phyloP scores from a whole-genome alignment of 2,797 vertebrate species.

The Mionectes olivaceus region DNA sequence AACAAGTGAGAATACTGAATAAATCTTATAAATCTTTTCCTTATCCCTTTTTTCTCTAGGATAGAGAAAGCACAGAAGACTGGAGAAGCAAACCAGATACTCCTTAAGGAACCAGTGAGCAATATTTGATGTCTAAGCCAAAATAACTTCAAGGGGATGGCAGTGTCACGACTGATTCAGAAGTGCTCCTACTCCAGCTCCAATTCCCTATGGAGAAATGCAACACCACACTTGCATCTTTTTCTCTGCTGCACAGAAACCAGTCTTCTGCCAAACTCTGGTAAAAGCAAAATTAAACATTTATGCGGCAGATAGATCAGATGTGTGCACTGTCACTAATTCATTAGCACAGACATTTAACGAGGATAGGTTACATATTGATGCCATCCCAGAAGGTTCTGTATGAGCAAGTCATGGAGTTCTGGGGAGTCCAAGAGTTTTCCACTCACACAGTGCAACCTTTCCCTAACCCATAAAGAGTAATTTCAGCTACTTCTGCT shows the following conservation, averaged over 20 bases:
- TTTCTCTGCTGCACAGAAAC: not conserved
- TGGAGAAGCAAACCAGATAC: constrained; percentile 1
- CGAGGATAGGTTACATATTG: not conserved
- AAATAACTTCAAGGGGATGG: constrained; percentile 5
- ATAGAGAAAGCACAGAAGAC: not conserved
- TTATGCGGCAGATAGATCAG: not conserved
- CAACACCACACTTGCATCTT: not conserved
- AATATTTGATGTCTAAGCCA: not conserved
- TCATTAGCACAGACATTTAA: not conserved
- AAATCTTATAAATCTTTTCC: not conserved
- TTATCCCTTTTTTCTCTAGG: not conserved
- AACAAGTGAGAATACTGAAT: not conserved
- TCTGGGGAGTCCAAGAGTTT: not conserved
- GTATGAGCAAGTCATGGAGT: not conserved
- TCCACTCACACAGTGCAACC: not conserved
- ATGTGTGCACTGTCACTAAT: not conserved
- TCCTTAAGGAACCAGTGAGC: not conserved
- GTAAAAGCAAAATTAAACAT: constrained; percentile 43
- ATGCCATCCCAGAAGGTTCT: not conserved
- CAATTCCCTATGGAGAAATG: not conserved
- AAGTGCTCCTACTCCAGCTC: not conserved
- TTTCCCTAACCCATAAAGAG: not conserved
- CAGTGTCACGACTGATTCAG: not conserved
- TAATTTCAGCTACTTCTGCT: not conserved
- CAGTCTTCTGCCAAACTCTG: not conserved